These are phyloP conservation scores for Scaptomyza flava DNA, from an alignment of 2,888 invertebrate species.

Conservation along the genomic window DNA sequence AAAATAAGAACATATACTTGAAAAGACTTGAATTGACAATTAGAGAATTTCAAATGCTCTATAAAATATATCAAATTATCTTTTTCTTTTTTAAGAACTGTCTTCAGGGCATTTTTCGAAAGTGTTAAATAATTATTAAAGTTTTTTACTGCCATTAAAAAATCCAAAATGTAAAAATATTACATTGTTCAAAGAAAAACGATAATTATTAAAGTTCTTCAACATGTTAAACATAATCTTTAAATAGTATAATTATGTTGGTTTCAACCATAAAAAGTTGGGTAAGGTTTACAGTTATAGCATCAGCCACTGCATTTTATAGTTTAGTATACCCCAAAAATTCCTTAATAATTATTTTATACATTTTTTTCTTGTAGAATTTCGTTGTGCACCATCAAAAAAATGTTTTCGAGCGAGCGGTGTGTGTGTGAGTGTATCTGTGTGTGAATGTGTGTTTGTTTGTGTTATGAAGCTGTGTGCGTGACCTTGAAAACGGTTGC, in stretches of 20 bases:
- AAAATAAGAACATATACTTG: not conserved
- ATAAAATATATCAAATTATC: not conserved
- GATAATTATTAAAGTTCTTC: no score
- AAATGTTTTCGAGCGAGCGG: conserved; percentile 9
- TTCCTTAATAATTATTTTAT: not conserved
- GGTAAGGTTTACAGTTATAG: not conserved
- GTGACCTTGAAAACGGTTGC: conserved; percentile 80
- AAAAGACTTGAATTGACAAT: not conserved
- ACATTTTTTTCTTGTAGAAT: not conserved
- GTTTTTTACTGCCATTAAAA: no score
- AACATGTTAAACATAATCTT: no score
- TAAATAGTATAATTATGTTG: no score
- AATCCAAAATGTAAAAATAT: no score
- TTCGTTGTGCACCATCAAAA: conserved; percentile 17
- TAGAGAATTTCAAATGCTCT: conserved; percentile 12
- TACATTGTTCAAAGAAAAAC: no score
- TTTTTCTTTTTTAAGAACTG: no score
- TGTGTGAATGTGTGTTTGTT: conserved; percentile 32
- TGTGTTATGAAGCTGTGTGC: conserved; percentile 45
- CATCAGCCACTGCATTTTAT: not conserved
- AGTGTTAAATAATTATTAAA: no score
- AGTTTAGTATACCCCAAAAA: conserved; percentile 42
- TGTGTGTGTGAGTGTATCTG: conserved; percentile 6
- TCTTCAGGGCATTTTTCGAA: no score
- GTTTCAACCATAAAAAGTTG: not conserved